These are phyloP conservation scores for Glaucomys volans DNA, from an alignment of 2,113 vertebrate species.

Conservation along the genomic window DNA sequence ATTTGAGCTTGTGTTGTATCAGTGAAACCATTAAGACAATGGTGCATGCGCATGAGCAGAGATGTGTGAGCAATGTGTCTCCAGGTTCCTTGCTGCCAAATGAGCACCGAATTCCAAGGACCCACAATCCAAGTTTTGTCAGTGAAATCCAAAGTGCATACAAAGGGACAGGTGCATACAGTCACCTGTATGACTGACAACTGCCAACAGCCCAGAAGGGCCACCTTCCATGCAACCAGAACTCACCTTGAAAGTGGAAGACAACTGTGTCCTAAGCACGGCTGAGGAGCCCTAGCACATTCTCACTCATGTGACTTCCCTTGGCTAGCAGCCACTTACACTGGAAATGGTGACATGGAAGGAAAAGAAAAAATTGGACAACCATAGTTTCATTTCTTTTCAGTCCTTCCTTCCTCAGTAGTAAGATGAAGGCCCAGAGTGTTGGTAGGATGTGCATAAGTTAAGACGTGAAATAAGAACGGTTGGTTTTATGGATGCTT, in stretches of 20 bases:
- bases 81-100: neutral
- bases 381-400: neutral
- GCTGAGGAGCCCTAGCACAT: accelerated
- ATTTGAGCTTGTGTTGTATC: neutral
- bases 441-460: accelerated
- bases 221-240: neutral
- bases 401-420: neutral
- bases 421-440: neutral
- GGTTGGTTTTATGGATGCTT: neutral
- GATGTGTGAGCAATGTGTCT: neutral
- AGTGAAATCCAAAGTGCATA: neutral
- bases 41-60: accelerated
- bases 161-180: accelerated
- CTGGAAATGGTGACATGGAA: neutral
- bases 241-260: neutral
- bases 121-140: accelerated
- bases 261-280: accelerated
- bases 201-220: neutral
- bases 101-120: neutral
- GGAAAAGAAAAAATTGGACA: neutral
- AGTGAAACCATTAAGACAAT: neutral
- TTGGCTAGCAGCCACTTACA: neutral
- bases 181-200: neutral
- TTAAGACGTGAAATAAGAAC: neutral
- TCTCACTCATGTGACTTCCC: neutral